phyloP scores from a whole-genome alignment of 2,797 vertebrate species.

The Crax fasciolata region DNA sequence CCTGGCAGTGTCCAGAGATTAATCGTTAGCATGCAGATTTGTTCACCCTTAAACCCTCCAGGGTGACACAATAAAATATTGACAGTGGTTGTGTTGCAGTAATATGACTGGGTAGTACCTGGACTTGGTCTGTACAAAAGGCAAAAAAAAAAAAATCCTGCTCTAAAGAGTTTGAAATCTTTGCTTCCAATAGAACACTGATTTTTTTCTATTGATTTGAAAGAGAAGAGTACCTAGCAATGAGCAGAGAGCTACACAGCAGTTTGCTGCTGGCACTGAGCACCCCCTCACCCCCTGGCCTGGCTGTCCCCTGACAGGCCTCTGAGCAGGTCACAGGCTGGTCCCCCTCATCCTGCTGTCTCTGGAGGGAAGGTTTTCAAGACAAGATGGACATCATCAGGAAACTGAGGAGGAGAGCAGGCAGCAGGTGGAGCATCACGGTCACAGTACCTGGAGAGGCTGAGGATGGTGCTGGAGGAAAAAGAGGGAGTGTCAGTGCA shows the following conservation, averaged over 20 bases:
- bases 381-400: neutral
- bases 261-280: neutral
- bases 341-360: neutral
- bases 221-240: neutral
- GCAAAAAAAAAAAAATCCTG: neutral
- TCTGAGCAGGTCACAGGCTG: neutral
- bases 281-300: neutral
- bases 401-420: neutral
- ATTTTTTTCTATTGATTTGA: neutral
- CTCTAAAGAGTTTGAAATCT: neutral
- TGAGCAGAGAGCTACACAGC: neutral
- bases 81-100: neutral
- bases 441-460: neutral
- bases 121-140: neutral
- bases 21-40: neutral
- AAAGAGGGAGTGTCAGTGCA: neutral
- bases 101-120: neutral
- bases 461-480: neutral
- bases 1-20: neutral
- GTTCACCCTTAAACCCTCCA: neutral
- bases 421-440: neutral
- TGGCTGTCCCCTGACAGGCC: neutral
- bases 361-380: neutral
- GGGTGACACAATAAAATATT: accelerated
- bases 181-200: neutral